Percentiles rank a stretch among this genome's conserved stretches.
Conservation (phyloP, 2,888 invertebrate genomes). For the Eilema depressum region DNA sequence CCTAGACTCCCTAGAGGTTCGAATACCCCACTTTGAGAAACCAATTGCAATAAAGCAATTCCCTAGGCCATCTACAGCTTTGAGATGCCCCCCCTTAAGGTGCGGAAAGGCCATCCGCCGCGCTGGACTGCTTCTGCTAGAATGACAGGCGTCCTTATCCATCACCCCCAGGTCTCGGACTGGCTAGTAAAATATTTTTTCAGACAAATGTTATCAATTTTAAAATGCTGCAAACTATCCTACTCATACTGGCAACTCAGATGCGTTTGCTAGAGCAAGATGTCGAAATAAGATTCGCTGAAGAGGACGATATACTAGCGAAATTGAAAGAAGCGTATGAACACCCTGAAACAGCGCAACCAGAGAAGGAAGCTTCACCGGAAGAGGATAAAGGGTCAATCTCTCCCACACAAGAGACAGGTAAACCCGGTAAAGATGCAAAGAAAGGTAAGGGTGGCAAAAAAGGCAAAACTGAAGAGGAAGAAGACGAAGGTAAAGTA, state of each 20-base stretch:
- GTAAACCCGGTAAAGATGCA: not conserved
- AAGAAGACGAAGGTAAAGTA: not conserved
- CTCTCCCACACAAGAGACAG: not conserved
- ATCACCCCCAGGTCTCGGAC: no score
- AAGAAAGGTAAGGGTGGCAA: constrained; percentile 2
- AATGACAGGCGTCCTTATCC: no score
- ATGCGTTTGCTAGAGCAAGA: constrained; percentile 16
- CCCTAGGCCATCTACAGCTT: no score
- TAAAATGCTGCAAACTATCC: constrained; percentile 1
- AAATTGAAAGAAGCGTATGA: not conserved
- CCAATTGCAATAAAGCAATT: no score
- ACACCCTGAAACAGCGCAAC: no score
- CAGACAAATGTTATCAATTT: constrained; percentile 16
- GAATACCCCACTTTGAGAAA: no score
- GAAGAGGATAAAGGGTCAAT: no score
- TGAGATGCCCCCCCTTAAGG: no score
- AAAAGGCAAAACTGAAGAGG: not conserved
- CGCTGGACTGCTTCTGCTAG: no score
- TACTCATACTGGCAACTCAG: constrained; percentile 6
- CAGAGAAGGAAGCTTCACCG: no score
- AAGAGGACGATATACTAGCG: constrained; percentile 2
- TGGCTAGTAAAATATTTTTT: not conserved
- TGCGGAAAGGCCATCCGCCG: no score
- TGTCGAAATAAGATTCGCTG: constrained; percentile 15
- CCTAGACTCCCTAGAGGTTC: no score